Percentiles rank a stretch among this genome's conserved stretches.
Conservation (phyloP, 1,140 invertebrate genomes). For the Pteromalus puparum region DNA sequence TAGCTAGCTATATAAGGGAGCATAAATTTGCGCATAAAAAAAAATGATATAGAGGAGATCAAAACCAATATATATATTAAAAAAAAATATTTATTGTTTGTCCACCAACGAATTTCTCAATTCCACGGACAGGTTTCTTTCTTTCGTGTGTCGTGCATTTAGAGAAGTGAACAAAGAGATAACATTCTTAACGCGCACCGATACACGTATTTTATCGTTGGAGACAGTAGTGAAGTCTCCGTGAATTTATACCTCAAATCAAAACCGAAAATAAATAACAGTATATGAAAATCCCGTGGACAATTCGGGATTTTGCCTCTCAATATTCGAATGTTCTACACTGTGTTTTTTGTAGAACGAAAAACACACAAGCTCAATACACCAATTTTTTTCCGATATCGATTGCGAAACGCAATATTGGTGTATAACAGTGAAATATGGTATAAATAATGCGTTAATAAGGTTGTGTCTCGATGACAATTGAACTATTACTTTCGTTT, state of each 20-base stretch:
- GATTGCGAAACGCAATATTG: too few relatives aligned
- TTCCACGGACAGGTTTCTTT: neutral
- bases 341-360: neutral
- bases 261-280: neutral
- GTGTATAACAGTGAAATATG: neutral
- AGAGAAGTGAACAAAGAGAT: neutral
- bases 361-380: neutral
- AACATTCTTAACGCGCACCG: neutral
- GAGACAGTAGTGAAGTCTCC: neutral
- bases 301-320: neutral
- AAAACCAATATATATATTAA: neutral
- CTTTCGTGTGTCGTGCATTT: neutral
- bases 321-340: neutral
- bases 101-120: constrained; percentile 7
- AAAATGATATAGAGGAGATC: neutral
- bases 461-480: neutral
- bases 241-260: constrained; percentile 5
- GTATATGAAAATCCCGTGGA: neutral
- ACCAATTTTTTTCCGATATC: too few relatives aligned
- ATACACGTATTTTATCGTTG: neutral
- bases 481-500: neutral
- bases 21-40: neutral
- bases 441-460: neutral
- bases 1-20: neutral
- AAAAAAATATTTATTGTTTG: constrained; percentile 36